Evolutionary conservation across 2,888 invertebrate genomes (phyloP), one percentile per base, ranked within the genome.

Genomic region (Tryphoninae sp.): DNA sequence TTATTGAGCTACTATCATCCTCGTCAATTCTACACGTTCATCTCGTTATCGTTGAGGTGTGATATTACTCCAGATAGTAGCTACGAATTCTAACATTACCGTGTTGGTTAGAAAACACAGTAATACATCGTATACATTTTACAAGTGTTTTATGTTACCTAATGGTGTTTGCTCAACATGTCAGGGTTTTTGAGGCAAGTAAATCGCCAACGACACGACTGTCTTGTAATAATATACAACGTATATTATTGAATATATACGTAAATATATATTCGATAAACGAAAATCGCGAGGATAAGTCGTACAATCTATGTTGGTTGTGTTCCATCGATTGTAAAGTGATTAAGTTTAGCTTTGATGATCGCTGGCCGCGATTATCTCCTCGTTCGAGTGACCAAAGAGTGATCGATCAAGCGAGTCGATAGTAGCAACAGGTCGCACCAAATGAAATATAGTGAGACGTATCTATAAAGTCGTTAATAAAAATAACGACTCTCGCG

Each of bases 121-220:
- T 51, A 55, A 26, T 42, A 42, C 45, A 22, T 55, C 40, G 55
- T 6, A 16, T 64, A 64, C 53, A 55, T 55, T 64, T 40, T 74
- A 53, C 45, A 45, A 45, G 33, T 45, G 49, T 64, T 68, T 73
- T 73, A 65, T 62, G 16, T 78, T 72, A 53, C 72, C 72, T 49
- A 81, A 81, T 81, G 81, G 78, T 82, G 81, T 61, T 81, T 75
- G 81, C 67, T 59, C 79, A 68, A 82, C 71, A 82, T 82, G 82
- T 79, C 82, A 33, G 72, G 76, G 2, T 82, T 82, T 79, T 16
- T 82, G 76, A 82, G 82, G 82, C 79, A 82, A 82, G 82, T 76
- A 55, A 7, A 26, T 42, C 11, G 8, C 23, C 23, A 51, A 53
- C 42, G 42, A 42, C 13, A 13, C 16, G 1, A 42, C 2, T 2